These are phyloP conservation scores for Melanerpes formicivorus DNA, from an alignment of 2,113 vertebrate species.

Conservation along the genomic window DNA sequence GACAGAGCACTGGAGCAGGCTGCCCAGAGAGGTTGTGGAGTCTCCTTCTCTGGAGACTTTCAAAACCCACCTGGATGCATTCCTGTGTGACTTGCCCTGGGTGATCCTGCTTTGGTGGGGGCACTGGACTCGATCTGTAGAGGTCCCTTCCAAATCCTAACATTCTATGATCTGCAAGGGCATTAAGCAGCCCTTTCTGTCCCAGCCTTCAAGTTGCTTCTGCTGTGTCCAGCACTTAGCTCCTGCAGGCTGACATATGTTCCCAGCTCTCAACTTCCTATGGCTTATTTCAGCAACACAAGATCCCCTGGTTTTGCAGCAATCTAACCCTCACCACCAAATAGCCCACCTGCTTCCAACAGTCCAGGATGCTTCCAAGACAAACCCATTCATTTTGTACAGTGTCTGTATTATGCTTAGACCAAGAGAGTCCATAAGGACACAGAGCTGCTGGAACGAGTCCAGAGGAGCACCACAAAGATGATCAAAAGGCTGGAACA, in stretches of 20 bases:
- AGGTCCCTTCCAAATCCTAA: too few relatives aligned
- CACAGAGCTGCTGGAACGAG: too few relatives aligned
- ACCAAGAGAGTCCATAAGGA: not conserved
- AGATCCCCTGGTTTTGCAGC: not conserved
- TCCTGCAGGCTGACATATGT: rapidly evolving
- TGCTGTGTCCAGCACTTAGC: not conserved
- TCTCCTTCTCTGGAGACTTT: too few relatives aligned
- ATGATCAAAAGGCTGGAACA: too few relatives aligned
- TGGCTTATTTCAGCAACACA: not conserved
- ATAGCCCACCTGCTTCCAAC: not conserved
- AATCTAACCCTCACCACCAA: not conserved
- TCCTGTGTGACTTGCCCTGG: too few relatives aligned
- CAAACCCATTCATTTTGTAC: not conserved
- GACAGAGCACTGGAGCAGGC: too few relatives aligned
- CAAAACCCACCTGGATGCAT: too few relatives aligned
- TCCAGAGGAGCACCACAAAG: too few relatives aligned
- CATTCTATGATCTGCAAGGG: not conserved
- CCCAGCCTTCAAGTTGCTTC: not conserved
- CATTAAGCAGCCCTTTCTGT: not conserved
- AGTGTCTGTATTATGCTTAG: not conserved
- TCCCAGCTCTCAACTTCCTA: not conserved
- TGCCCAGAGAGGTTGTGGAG: too few relatives aligned
- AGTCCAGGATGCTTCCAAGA: not conserved
- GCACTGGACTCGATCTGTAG: too few relatives aligned
- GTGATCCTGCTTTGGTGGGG: too few relatives aligned